Conservation (phyloP, 2,888 invertebrate species). For the Drosophila mimetica region DNA sequence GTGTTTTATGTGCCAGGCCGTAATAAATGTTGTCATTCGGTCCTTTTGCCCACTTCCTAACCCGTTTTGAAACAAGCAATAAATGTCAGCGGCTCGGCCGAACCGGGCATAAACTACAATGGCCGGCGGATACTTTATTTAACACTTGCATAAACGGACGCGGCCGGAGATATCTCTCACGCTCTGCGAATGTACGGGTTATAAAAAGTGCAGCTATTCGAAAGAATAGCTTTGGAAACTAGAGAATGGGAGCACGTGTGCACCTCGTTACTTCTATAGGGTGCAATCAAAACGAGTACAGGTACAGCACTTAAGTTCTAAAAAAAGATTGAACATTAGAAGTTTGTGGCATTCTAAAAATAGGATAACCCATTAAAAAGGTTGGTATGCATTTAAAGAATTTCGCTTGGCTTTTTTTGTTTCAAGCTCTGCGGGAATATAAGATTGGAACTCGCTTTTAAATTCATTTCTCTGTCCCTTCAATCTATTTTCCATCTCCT, state of each 20-base stretch:
- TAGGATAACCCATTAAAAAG: not conserved
- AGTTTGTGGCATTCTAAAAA: conserved; percentile 22
- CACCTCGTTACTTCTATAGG: conserved; percentile 41
- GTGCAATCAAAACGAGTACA: conserved; percentile 33
- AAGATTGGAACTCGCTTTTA: conserved; percentile 11
- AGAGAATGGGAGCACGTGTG: conserved; percentile 30
- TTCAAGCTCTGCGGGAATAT: not conserved
- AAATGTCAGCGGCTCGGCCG: conserved; percentile 56
- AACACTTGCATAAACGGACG: conserved; percentile 55
- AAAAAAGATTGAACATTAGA: conserved; percentile 38
- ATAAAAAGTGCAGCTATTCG: conserved; percentile 33
- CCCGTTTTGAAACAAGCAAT: conserved; percentile 57
- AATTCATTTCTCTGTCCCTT: conserved; percentile 16
- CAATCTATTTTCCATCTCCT: conserved; percentile 25
- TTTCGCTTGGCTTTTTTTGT: no score
- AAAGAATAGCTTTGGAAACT: conserved; percentile 16
- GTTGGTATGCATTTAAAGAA: not conserved
- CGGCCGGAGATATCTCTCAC: conserved; percentile 6
- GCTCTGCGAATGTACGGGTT: conserved; percentile 1
- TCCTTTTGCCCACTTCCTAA: conserved; percentile 18
- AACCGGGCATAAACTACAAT: conserved; percentile 47
- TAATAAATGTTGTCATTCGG: conserved; percentile 46
- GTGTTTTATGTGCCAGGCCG: conserved; percentile 39
- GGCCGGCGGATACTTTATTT: conserved; percentile 56
- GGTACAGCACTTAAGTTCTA: conserved; percentile 13